phyloP scores from a whole-genome alignment of 2,797 vertebrate species.

The Alauda arvensis region DNA sequence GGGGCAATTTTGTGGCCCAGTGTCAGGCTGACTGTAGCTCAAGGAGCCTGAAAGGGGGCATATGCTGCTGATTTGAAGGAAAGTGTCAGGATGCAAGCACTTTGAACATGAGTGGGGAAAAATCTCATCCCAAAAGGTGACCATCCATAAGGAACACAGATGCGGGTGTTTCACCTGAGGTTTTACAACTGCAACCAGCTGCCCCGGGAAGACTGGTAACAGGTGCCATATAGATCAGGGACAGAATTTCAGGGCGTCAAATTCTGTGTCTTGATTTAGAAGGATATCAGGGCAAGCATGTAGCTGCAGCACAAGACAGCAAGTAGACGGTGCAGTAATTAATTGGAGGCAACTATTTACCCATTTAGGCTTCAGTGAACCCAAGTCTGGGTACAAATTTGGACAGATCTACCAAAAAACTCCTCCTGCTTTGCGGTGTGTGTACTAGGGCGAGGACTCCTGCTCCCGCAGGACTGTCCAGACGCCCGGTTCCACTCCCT shows the following conservation, averaged over 20 bases:
- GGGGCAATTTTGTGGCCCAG: not conserved
- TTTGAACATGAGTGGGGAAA: not conserved
- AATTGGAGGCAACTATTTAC: not conserved
- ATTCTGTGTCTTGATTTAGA: not conserved
- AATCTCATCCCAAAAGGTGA: not conserved
- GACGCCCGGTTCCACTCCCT: not conserved
- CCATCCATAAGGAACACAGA: not conserved
- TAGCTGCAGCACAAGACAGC: not conserved
- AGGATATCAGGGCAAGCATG: not conserved
- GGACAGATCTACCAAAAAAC: not conserved
- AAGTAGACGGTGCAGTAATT: not conserved
- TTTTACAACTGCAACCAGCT: not conserved
- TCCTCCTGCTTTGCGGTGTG: not conserved
- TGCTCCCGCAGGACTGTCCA: not conserved
- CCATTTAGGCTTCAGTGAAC: not conserved
- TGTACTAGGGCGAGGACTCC: not conserved
- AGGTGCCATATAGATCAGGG: rapidly evolving
- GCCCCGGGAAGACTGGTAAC: not conserved
- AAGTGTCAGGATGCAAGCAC: not conserved
- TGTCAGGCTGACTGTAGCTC: not conserved
- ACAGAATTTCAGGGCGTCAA: not conserved
- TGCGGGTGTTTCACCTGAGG: not conserved
- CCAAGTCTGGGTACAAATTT: not conserved
- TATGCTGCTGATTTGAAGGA: not conserved
- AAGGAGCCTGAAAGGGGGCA: not conserved